phyloP scores from a whole-genome alignment of 2,888 invertebrate species.

The Seira ritae region DNA sequence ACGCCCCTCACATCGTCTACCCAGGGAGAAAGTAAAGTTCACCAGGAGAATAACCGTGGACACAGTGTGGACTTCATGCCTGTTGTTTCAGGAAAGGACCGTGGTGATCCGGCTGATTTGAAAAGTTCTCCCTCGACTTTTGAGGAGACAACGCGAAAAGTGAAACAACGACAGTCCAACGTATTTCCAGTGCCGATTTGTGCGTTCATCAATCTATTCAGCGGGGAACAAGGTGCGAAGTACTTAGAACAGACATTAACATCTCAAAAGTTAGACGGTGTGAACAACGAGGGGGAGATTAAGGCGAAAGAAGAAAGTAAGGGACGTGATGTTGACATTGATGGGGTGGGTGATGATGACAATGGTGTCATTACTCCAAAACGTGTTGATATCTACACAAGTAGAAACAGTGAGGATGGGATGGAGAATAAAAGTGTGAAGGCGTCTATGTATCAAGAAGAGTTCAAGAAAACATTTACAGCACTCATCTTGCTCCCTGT shows the following conservation, averaged over 20 bases:
- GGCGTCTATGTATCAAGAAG: too few species aligned
- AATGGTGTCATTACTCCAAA: conserved; percentile 8
- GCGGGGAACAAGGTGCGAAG: conserved; percentile 13
- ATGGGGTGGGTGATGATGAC: conserved; percentile 26
- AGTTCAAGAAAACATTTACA: background rate
- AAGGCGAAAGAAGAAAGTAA: conserved; percentile 36
- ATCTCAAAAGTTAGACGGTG: background rate
- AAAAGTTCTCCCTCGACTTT: background rate
- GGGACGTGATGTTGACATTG: conserved; percentile 36
- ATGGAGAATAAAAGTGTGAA: conserved; percentile 6
- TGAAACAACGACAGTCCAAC: conserved; percentile 25
- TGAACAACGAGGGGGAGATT: conserved; percentile 3
- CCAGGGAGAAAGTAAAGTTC: too few species aligned
- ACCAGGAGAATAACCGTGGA: too few species aligned
- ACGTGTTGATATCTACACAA: conserved; percentile 2
- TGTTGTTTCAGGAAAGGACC: too few species aligned
- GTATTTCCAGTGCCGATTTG: conserved; percentile 46
- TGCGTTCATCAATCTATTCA: conserved; percentile 48
- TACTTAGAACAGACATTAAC: background rate
- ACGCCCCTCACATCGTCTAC: conserved; percentile 9
- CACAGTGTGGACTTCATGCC: too few species aligned
- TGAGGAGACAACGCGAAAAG: conserved; percentile 23
- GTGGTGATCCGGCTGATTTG: too few species aligned
- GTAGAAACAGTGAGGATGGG: conserved; percentile 9
- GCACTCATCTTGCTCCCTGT: conserved; percentile 49